These are phyloP conservation scores for Xiphophorus couchianus DNA, from an alignment of 2,113 vertebrate genomes.

Conservation along the genomic window DNA sequence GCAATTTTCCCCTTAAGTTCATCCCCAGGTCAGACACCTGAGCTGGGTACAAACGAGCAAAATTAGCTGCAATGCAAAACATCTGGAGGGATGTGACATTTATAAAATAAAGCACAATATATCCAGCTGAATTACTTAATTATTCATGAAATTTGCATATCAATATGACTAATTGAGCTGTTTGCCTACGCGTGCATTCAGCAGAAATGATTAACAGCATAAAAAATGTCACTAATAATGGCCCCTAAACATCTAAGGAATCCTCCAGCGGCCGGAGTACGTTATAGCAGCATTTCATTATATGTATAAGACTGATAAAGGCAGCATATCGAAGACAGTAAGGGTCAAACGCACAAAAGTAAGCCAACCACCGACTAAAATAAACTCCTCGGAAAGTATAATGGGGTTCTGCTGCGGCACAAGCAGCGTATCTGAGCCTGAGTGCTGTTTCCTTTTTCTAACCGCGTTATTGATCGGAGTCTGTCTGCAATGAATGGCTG, in stretches of 20 bases:
- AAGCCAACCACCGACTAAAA: constrained; percentile 34
- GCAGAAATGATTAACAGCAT: constrained; percentile 38
- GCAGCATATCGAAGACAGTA: constrained; percentile 76
- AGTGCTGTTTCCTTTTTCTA: constrained; percentile 57
- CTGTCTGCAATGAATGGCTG: constrained; percentile 87
- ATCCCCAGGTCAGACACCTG: constrained; percentile 61
- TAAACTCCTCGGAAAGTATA: constrained; percentile 11
- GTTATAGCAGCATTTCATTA: constrained; percentile 75
- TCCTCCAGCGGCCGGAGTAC: constrained; percentile 81
- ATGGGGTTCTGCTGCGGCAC: neutral
- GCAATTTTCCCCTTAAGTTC: constrained; percentile 66
- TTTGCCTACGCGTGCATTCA: constrained; percentile 49
- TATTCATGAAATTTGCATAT: constrained; percentile 62
- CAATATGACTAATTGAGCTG: constrained; percentile 57
- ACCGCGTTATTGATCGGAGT: constrained; percentile 83
- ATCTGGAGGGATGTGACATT: constrained; percentile 65
- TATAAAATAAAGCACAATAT: constrained; percentile 55
- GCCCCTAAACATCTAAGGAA: constrained; percentile 53
- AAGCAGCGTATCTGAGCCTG: constrained; percentile 13
- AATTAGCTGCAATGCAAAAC: constrained; percentile 30
- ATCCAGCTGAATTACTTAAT: constrained; percentile 54
- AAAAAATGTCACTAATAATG: constrained; percentile 57
- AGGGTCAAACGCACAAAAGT: constrained; percentile 76
- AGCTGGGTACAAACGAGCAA: constrained; percentile 22
- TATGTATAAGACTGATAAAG: constrained; percentile 69